Conservation (phyloP, 2,888 invertebrate species). For the Acleris cristana region DNA sequence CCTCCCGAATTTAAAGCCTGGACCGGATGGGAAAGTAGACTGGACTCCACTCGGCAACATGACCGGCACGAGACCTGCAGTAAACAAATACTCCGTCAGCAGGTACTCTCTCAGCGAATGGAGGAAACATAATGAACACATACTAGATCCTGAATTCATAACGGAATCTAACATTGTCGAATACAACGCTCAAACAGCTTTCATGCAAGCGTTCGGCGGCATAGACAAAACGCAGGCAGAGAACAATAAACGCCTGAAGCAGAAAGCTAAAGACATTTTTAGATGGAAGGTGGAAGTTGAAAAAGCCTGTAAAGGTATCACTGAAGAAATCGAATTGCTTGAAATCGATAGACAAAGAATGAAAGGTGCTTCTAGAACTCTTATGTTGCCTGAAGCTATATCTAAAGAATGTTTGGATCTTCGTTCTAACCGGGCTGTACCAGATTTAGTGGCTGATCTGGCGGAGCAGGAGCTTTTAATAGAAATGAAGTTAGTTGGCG, state of each 20-base stretch:
- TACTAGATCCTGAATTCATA: slow-evolving; percentile 77
- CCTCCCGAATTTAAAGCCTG: slow-evolving; percentile 78
- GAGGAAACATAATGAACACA: slow-evolving; percentile 84
- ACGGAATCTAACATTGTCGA: slow-evolving; percentile 83
- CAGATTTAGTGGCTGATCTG: slow-evolving; percentile 89
- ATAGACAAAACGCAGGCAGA: slow-evolving; percentile 88
- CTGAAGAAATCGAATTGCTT: slow-evolving; percentile 87
- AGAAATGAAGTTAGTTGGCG: slow-evolving; percentile 88
- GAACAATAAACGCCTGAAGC: slow-evolving; percentile 86
- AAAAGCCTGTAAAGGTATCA: slow-evolving; percentile 86
- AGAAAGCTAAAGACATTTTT: slow-evolving; percentile 87
- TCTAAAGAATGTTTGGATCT: slow-evolving; percentile 89
- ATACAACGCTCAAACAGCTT: slow-evolving; percentile 86
- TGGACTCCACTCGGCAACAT: slow-evolving; percentile 88
- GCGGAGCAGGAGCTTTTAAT: slow-evolving; percentile 91
- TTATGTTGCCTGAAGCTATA: slow-evolving; percentile 89
- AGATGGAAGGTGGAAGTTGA: slow-evolving; percentile 91
- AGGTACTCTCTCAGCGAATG: slow-evolving; percentile 89
- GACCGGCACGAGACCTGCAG: slow-evolving; percentile 89
- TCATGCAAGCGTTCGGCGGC: slow-evolving; percentile 85
- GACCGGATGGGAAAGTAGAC: slow-evolving; percentile 89
- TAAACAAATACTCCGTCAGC: slow-evolving; percentile 90
- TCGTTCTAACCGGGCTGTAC: slow-evolving; percentile 86
- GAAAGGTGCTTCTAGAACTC: slow-evolving; percentile 86
- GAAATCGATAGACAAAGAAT: slow-evolving; percentile 87